phyloP scores from a whole-genome alignment of 1,140 invertebrate genomes.

The Ceratina japonica region DNA sequence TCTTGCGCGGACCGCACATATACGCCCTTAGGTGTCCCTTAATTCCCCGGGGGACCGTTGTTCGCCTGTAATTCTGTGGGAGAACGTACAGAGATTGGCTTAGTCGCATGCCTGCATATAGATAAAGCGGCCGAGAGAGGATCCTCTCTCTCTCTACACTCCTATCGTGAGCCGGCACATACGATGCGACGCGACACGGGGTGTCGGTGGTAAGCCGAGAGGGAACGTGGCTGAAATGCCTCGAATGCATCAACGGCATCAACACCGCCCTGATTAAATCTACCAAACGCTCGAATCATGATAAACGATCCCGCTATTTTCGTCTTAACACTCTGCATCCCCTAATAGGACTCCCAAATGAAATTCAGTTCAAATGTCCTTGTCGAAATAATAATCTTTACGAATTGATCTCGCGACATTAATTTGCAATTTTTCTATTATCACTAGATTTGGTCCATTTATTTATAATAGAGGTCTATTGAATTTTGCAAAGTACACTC shows the following conservation, averaged over 20 bases:
- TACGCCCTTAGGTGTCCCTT: slow-evolving; percentile 61
- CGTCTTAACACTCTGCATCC: too few relatives aligned
- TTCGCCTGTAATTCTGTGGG: slow-evolving; percentile 62
- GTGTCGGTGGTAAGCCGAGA: slow-evolving; percentile 22
- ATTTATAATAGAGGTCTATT: too few relatives aligned
- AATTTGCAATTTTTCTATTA: too few relatives aligned
- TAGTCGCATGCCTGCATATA: slow-evolving; percentile 66
- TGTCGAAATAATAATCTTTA: too few relatives aligned
- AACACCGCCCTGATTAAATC: slow-evolving; percentile 47
- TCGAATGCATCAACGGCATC: slow-evolving; percentile 46
- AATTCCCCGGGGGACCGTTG: slow-evolving; percentile 60
- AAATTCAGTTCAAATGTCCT: too few relatives aligned
- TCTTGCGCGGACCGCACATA: slow-evolving; percentile 51
- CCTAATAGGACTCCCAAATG: too few relatives aligned
- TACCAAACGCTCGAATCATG: not conserved
- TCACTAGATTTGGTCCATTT: too few relatives aligned
- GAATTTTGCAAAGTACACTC: too few relatives aligned
- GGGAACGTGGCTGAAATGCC: slow-evolving; percentile 39
- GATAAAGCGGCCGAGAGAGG: slow-evolving; percentile 59
- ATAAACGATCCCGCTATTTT: too few relatives aligned
- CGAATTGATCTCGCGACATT: too few relatives aligned
- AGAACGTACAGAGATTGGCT: slow-evolving; percentile 65
- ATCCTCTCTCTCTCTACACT: slow-evolving; percentile 26
- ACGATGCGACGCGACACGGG: slow-evolving; percentile 15
- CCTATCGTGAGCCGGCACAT: slow-evolving; percentile 49